phyloP scores from a whole-genome alignment of 2,113 vertebrate genomes.

The Perca fluviatilis region DNA sequence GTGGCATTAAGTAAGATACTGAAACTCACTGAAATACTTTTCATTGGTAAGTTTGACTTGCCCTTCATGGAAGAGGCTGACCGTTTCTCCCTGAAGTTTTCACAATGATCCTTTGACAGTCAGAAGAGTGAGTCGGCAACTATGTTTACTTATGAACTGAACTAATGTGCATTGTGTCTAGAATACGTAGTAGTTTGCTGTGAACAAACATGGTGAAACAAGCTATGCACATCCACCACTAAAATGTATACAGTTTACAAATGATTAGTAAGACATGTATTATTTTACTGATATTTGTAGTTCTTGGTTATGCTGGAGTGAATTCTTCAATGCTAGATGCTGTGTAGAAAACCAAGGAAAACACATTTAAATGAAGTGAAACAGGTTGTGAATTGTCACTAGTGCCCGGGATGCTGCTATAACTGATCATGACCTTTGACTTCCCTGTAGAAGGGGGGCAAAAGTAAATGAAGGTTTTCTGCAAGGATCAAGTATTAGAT shows the following conservation, averaged over 20 bases:
- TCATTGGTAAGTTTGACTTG: neutral
- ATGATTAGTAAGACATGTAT: neutral
- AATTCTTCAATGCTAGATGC: neutral
- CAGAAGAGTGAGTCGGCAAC: neutral
- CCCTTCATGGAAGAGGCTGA: neutral
- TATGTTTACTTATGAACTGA: neutral
- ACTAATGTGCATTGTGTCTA: neutral
- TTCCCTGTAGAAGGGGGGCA: neutral
- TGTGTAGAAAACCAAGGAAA: neutral
- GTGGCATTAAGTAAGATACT: neutral
- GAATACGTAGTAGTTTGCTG: neutral
- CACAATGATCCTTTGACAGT: neutral
- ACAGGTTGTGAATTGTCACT: neutral
- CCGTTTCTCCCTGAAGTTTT: neutral
- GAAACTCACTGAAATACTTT: neutral
- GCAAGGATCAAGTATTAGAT: neutral
- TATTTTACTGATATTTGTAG: neutral
- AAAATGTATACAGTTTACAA: neutral
- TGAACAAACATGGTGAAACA: conserved; percentile 4
- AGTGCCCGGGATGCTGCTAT: neutral
- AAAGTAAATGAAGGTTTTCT: neutral
- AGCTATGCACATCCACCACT: neutral
- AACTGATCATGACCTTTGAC: conserved; percentile 9
- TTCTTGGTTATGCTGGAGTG: neutral
- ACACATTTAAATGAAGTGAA: neutral